These are phyloP conservation scores for Schizaphis graminum DNA, from an alignment of 2,888 invertebrate species.

Conservation along the genomic window DNA sequence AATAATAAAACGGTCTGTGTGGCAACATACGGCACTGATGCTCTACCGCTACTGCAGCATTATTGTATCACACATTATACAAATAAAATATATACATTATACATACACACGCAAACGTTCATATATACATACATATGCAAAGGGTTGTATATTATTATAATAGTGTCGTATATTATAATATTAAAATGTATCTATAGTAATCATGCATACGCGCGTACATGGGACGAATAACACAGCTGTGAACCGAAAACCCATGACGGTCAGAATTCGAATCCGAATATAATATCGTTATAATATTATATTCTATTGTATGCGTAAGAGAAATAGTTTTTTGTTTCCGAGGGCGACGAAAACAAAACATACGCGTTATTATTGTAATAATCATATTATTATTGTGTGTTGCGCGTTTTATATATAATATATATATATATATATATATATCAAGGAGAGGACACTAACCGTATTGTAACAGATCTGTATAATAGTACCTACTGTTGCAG, in stretches of 20 bases:
- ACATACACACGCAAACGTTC: not conserved
- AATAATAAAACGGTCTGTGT: not conserved
- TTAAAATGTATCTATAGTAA: not conserved
- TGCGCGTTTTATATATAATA: not conserved
- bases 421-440: not conserved
- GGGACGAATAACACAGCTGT: constrained; percentile 16
- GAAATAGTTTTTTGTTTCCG: not conserved
- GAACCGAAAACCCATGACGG: constrained; percentile 22
- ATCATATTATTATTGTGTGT: not conserved
- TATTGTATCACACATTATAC: not conserved
- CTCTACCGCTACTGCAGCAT: not conserved
- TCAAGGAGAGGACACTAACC: not conserved
- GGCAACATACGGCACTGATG: constrained; percentile 9
- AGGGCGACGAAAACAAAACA: constrained; percentile 22
- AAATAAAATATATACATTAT: not conserved
- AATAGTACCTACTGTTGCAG: not conserved
- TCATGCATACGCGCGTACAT: not conserved
- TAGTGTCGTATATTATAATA: constrained; percentile 26
- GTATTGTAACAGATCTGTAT: not conserved
- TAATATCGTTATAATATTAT: constrained; percentile 6
- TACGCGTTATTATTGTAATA: not conserved
- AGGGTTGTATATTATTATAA: constrained; percentile 24
- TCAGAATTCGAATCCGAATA: constrained; percentile 16
- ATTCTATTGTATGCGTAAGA: not conserved
- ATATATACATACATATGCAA: not conserved